Evolutionary conservation across 1,140 invertebrate genomes (phyloP).

Genomic region (Drosophila sulfurigaster): DNA sequence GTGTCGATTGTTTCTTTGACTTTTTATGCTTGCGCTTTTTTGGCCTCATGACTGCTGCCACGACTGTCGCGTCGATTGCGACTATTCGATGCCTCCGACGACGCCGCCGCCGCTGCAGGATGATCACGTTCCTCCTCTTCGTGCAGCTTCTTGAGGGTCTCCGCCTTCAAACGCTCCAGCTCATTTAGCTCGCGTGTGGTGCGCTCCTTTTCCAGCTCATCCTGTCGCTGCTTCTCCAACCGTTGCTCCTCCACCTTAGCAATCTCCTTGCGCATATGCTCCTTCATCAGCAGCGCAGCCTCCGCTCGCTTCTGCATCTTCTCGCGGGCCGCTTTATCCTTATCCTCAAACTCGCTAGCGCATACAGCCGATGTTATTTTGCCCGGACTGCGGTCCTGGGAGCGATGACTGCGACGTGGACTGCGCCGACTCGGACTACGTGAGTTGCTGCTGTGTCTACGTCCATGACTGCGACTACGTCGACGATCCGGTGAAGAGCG

Average conservation of each 20-base stretch:
- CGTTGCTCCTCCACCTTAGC: conserved; percentile 85
- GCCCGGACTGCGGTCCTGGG: conserved; percentile 53
- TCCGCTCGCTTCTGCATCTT: conserved; percentile 85
- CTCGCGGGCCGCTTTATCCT: conserved; percentile 76
- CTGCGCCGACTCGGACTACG: conserved; percentile 54
- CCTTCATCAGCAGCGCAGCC: conserved; percentile 85
- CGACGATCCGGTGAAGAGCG: conserved; percentile 46
- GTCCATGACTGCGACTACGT: conserved; percentile 63
- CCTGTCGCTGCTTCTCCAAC: conserved; percentile 77
- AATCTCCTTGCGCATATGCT: conserved; percentile 86
- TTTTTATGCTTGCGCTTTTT: conserved; percentile 86
- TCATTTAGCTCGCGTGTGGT: conserved; percentile 77
- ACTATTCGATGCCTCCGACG: conserved; percentile 26
- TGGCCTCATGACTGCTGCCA: conserved; percentile 66
- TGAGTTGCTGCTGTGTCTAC: conserved; percentile 56
- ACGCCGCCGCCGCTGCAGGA: not conserved
- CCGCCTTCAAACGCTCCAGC: conserved; percentile 77
- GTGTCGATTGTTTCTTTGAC: conserved; percentile 80
- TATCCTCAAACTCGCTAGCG: conserved; percentile 51
- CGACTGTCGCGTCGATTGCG: conserved; percentile 49
- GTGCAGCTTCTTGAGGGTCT: conserved; percentile 77
- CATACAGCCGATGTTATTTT: conserved; percentile 46
- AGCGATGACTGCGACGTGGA: conserved; percentile 39
- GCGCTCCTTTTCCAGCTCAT: conserved; percentile 80
- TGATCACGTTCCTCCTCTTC: conserved; percentile 72